These are phyloP conservation scores for Eira barbara DNA, from an alignment of 2,113 vertebrate species.

Conservation along the genomic window DNA sequence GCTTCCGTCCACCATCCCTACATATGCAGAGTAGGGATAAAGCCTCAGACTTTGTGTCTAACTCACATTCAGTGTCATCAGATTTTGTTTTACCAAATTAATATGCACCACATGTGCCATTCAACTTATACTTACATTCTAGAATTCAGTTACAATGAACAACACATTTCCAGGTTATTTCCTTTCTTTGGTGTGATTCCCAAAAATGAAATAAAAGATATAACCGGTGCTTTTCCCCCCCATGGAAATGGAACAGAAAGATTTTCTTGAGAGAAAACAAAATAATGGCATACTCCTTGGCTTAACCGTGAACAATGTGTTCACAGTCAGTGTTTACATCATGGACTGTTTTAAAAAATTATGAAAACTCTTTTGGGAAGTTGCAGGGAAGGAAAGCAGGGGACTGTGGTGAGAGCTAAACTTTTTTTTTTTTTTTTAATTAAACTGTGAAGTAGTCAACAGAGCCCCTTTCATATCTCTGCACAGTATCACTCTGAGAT, in stretches of 20 bases:
- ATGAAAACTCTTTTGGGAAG: neutral
- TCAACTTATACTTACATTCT: neutral
- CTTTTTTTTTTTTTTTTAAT: too few species aligned
- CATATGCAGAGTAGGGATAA: neutral
- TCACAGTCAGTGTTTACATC: neutral
- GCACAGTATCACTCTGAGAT: too few species aligned
- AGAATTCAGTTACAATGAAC: neutral
- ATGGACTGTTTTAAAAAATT: neutral
- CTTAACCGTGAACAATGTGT: neutral
- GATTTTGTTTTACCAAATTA: neutral
- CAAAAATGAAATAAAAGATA: neutral
- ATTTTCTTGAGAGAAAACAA: neutral
- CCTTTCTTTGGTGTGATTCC: neutral
- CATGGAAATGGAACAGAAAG: neutral
- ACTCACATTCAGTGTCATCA: neutral
- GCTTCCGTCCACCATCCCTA: neutral
- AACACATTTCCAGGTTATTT: neutral
- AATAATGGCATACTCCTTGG: neutral
- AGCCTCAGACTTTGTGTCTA: neutral
- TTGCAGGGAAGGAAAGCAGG: neutral
- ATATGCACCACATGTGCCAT: neutral
- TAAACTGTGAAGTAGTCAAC: too few species aligned
- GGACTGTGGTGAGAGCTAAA: neutral
- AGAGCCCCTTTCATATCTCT: too few species aligned
- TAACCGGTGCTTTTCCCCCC: rapidly evolving